Evolutionary conservation across 2,113 vertebrate species (phyloP).

Genomic region (Siniperca chuatsi): DNA sequence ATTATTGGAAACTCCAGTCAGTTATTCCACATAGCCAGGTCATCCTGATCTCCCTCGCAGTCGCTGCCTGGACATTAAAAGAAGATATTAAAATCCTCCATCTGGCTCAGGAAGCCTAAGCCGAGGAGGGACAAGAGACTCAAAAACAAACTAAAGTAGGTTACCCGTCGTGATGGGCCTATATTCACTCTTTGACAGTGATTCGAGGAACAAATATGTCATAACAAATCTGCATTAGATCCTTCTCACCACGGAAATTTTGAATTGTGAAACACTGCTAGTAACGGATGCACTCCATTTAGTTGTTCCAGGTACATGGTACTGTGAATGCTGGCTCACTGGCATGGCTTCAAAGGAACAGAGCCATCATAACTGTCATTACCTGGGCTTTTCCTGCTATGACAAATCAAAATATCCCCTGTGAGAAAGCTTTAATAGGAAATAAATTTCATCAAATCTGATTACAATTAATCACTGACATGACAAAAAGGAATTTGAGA

Average conservation of each 20-base stretch:
- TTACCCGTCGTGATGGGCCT: conserved; percentile 38
- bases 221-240: conserved; percentile 41
- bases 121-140: conserved; percentile 11
- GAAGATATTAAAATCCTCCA: conserved; percentile 43
- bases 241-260: not conserved
- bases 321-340: conserved; percentile 12
- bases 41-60: conserved; percentile 45
- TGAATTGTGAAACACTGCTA: conserved; percentile 6
- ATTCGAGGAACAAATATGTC: conserved; percentile 47
- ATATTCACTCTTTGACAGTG: conserved; percentile 22
- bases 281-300: conserved; percentile 35
- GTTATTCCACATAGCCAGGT: conserved; percentile 52
- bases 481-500: not conserved
- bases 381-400: conserved; percentile 17
- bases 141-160: conserved; percentile 46
- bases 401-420: conserved; percentile 6
- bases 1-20: conserved; percentile 56
- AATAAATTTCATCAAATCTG: conserved; percentile 9
- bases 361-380: conserved; percentile 18
- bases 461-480: conserved; percentile 12
- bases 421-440: conserved; percentile 5
- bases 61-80: conserved; percentile 35
- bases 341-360: conserved; percentile 18
- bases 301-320: conserved; percentile 2
- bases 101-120: conserved; percentile 25